These are phyloP conservation scores for Drosophila kambysellisi DNA, from an alignment of 2,888 invertebrate species.

Conservation along the genomic window DNA sequence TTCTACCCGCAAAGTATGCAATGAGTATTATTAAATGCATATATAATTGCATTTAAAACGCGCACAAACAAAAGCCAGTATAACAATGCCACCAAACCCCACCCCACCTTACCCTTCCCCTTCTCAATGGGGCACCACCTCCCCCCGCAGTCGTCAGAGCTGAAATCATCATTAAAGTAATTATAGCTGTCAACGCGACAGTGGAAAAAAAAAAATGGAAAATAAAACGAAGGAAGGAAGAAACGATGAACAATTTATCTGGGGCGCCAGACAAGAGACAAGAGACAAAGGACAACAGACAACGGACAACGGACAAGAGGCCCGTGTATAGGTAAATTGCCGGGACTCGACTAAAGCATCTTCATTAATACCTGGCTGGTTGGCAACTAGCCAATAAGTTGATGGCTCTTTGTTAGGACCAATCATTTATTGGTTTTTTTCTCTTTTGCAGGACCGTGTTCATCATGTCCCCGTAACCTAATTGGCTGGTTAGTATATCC, in stretches of 20 bases:
- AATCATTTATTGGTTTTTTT: not conserved
- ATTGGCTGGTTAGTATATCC: not conserved
- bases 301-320: conserved; percentile 1
- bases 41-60: conserved; percentile 72
- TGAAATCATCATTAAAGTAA: conserved; percentile 74
- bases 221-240: not conserved
- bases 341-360: conserved; percentile 3
- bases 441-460: not conserved
- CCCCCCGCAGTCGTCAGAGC: conserved; percentile 12
- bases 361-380: not conserved
- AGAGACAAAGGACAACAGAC: not conserved
- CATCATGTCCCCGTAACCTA: not conserved
- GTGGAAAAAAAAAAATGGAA: not conserved
- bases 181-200: conserved; percentile 64
- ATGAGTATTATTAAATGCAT: conserved; percentile 60
- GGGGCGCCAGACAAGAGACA: not conserved
- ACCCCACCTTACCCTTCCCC: not conserved
- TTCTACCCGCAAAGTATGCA: conserved; percentile 57
- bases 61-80: conserved; percentile 65
- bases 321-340: conserved; percentile 32
- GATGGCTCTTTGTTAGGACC: conserved; percentile 3
- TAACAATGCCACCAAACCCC: conserved; percentile 15
- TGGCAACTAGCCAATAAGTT: conserved; percentile 22
- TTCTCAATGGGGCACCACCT: not conserved
- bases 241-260: conserved; percentile 39